Evolutionary conservation across 2,113 vertebrate genomes (phyloP), one percentile per base, ranked within the genome.

Genomic region (Macheiramphus alcinus): DNA sequence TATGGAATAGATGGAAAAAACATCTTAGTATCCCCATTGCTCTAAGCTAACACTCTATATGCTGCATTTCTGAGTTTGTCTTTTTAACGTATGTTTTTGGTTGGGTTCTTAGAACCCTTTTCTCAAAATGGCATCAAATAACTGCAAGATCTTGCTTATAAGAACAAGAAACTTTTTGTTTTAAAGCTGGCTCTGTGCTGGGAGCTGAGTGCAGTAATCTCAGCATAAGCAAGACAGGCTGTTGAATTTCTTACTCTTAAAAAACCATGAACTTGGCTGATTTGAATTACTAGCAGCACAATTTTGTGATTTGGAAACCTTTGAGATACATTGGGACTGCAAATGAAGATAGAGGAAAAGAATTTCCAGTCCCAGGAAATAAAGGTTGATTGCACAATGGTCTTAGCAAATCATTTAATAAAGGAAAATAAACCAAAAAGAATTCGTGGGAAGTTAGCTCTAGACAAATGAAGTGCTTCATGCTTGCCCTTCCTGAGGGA

Each of bases 21-120:
- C 6, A 0, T 32, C 20, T 56, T 70, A 7, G 9, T 52, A 34
- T 43, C 6, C 26, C 18, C 0, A 0, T 13, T 48, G 18, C 23
- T 87, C 40, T 56, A 47, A 76, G 17, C 31, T 70, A 83, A 55
- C 10, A 13, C 13, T 72, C 6, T 19, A 16, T 68, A 76, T 32
- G n/a, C n/a, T 53, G 32, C 4, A 4, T 79, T 67, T 86, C 53
- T 75, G 52, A 76, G 32, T 72, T 72, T 79, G 18, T 32, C 25
- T 52, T 86, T 70, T 83, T 47, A 34, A 68, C 11, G 7, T 16
- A 1, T n/a, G 7, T 29, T 84, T 88, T 63, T 85, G 8, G 9
- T 27, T 74, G 27, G 27, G 12, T 42, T 84, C 32, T 87, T 67
- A 36, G 4, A 25, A 13, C 8, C 10, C n/a, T 21, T 9, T 50